phyloP scores from a whole-genome alignment of 2,888 invertebrate genomes.

The Ophion ventricosus region DNA sequence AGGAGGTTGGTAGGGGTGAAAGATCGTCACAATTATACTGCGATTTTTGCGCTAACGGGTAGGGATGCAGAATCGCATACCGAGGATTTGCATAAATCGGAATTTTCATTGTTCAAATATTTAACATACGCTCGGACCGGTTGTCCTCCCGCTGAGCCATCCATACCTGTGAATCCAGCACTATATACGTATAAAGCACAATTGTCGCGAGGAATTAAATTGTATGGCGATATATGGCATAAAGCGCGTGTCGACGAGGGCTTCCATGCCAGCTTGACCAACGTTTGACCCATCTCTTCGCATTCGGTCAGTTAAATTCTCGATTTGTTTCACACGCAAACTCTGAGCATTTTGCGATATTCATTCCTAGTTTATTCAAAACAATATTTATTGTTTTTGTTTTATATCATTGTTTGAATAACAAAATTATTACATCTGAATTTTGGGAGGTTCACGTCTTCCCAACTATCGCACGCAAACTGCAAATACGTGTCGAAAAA shows the following conservation, averaged over 20 bases:
- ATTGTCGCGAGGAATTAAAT: conserved; percentile 62
- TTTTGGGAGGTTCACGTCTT: too few species aligned
- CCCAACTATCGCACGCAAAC: background rate
- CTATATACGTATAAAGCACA: conserved; percentile 32
- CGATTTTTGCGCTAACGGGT: conserved; percentile 48
- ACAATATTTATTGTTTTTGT: background rate
- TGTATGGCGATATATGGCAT: conserved; percentile 60
- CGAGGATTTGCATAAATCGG: conserved; percentile 61
- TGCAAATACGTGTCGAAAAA: background rate
- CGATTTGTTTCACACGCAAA: background rate
- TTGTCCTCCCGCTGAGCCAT: conserved; percentile 58
- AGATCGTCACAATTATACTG: conserved; percentile 55
- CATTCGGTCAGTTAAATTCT: conserved; percentile 2
- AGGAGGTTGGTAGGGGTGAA: conserved; percentile 29
- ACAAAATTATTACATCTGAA: too few species aligned
- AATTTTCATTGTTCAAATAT: conserved; percentile 68
- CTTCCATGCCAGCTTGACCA: conserved; percentile 5
- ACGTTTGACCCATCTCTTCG: background rate
- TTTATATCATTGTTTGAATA: too few species aligned
- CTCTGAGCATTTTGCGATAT: too few species aligned
- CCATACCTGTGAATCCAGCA: conserved; percentile 17
- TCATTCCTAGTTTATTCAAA: background rate
- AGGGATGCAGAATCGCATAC: conserved; percentile 12
- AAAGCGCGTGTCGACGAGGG: conserved; percentile 16
- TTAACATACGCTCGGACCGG: conserved; percentile 64